phyloP scores from a whole-genome alignment of 1,140 invertebrate genomes.

The Scylla paramamosain region DNA sequence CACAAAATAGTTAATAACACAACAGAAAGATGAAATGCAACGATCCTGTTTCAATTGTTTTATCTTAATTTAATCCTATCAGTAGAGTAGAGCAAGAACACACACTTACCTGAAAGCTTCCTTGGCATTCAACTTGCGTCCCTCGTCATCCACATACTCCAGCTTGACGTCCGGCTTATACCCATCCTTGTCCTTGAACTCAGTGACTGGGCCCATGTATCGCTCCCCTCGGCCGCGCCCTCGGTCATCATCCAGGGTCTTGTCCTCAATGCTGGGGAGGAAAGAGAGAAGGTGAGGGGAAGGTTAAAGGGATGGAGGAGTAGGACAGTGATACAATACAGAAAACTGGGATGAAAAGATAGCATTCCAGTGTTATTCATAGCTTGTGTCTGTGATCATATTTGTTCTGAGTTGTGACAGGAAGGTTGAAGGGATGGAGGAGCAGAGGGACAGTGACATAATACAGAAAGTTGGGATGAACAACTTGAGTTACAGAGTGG shows the following conservation, averaged over 20 bases:
- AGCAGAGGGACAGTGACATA: no score
- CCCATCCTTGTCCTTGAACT: slow-evolving; percentile 96
- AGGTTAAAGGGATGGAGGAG: no score
- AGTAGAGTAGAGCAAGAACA: background rate
- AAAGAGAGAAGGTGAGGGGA: background rate
- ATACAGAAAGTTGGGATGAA: no score
- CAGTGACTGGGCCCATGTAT: slow-evolving; percentile 91
- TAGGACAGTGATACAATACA: background rate
- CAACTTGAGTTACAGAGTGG: no score
- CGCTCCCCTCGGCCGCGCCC: slow-evolving; percentile 84
- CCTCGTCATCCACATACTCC: slow-evolving; percentile 98
- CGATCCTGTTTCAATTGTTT: no score
- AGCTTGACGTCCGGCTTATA: slow-evolving; percentile 98
- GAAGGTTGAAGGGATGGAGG: no score
- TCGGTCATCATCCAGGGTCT: slow-evolving; percentile 92
- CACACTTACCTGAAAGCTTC: slow-evolving; percentile 91
- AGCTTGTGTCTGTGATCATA: no score
- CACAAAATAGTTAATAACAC: background rate
- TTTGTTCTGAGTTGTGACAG: no score
- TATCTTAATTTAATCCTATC: no score
- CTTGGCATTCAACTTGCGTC: slow-evolving; percentile 93
- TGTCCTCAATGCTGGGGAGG: slow-evolving; percentile 91
- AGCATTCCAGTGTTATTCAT: no score
- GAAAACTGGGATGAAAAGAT: background rate
- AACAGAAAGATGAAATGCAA: no score